These are phyloP conservation scores for Auanema freiburgensis DNA, from an alignment of 2,888 invertebrate species.

Conservation along the genomic window DNA sequence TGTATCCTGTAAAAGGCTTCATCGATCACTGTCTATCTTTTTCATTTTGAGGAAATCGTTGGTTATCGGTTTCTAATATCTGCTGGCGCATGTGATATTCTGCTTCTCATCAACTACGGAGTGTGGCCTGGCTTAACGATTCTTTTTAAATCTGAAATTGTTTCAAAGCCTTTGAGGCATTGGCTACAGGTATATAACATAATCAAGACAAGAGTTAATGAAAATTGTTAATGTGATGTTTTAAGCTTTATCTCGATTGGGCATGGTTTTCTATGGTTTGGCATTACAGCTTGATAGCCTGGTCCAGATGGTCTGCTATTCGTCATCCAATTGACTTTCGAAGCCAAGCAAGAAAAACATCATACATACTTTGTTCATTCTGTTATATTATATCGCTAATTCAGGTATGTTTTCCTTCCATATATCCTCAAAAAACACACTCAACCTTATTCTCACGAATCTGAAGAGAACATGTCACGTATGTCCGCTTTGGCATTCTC, in stretches of 20 bases:
- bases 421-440: too few species aligned
- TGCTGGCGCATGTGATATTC: conserved; percentile 50
- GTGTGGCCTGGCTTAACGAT: conserved; percentile 60
- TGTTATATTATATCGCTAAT: conserved; percentile 55
- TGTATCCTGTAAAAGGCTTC: too few species aligned
- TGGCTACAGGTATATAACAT: conserved; percentile 51
- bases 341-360: conserved; percentile 38
- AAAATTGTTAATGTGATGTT: not conserved
- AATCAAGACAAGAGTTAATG: too few species aligned
- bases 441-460: too few species aligned
- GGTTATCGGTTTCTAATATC: conserved; percentile 60
- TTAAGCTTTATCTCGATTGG: conserved; percentile 58
- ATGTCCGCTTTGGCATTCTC: too few species aligned
- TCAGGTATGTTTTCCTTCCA: conserved; percentile 39
- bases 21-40: too few species aligned
- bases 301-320: conserved; percentile 60
- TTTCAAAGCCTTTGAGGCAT: conserved; percentile 41
- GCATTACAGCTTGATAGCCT: conserved; percentile 56
- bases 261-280: conserved; percentile 62
- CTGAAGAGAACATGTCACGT: too few species aligned
- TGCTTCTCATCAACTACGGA: conserved; percentile 57
- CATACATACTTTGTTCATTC: conserved; percentile 47
- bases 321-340: conserved; percentile 48
- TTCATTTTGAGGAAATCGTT: conserved; percentile 60
- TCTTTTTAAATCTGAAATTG: conserved; percentile 54